These are phyloP conservation scores for Ambastaia sidthimunki DNA, from an alignment of 2,797 vertebrate species.

Conservation along the genomic window DNA sequence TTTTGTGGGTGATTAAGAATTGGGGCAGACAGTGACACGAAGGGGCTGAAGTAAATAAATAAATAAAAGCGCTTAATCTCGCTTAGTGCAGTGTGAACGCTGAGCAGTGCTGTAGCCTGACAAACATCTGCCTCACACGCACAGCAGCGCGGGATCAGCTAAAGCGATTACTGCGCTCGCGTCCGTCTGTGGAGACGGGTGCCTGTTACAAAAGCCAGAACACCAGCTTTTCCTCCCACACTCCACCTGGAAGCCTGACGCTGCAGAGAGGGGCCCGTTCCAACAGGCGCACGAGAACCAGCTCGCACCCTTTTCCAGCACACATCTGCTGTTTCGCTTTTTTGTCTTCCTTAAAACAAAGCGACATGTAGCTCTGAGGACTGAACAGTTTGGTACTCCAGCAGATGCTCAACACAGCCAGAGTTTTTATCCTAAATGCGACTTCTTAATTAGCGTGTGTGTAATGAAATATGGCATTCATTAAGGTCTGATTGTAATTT, in stretches of 20 bases:
- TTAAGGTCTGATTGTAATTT: constrained; percentile 53
- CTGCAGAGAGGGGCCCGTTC: constrained; percentile 35
- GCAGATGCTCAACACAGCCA: constrained; percentile 45
- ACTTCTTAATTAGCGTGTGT: constrained; percentile 46
- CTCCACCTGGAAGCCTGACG: constrained; percentile 61
- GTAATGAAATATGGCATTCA: constrained; percentile 52
- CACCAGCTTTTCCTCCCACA: constrained; percentile 57
- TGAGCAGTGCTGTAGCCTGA: constrained; percentile 72
- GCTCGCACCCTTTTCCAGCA: not conserved
- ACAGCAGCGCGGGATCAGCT: constrained; percentile 76
- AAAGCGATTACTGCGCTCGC: constrained; percentile 78
- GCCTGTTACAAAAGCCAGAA: constrained; percentile 58
- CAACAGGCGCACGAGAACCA: constrained; percentile 13
- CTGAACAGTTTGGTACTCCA: constrained; percentile 42
- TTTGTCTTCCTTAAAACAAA: constrained; percentile 22
- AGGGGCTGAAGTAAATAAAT: constrained; percentile 62
- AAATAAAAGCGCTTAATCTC: constrained; percentile 78
- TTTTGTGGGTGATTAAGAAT: constrained; percentile 70
- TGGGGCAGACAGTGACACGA: constrained; percentile 57
- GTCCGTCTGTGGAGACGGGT: constrained; percentile 61
- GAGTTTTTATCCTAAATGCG: constrained; percentile 41
- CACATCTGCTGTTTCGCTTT: not conserved
- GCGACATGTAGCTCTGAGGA: constrained; percentile 40
- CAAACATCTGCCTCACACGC: constrained; percentile 77
- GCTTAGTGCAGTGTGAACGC: constrained; percentile 69